Conservation (phyloP, 2,797 vertebrate genomes). For the Gallinago solitaria region DNA sequence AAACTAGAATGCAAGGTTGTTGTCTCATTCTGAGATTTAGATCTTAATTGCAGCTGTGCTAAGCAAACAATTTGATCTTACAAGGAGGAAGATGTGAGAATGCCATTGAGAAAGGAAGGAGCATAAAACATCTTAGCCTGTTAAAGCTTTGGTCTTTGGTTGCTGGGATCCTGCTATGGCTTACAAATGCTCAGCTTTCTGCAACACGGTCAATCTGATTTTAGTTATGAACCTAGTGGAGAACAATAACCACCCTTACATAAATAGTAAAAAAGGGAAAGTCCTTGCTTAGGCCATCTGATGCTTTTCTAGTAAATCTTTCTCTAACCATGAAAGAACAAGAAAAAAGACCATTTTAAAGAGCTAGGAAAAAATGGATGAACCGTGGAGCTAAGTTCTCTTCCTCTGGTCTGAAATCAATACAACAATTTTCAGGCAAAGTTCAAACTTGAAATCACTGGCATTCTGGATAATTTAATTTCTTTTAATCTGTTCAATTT, state of each 20-base stretch:
- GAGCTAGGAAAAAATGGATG: neutral
- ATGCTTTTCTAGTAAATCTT: neutral
- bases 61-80: neutral
- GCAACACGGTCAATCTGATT: neutral
- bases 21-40: neutral
- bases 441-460: neutral
- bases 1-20: neutral
- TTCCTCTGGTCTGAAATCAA: neutral
- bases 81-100: neutral
- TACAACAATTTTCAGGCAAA: neutral
- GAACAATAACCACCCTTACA: neutral
- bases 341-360: neutral
- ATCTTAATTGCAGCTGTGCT: neutral
- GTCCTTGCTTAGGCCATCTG: neutral
- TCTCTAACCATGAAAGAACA: neutral
- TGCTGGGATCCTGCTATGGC: neutral
- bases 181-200: neutral
- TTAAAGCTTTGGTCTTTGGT: neutral
- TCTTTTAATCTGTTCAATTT: neutral
- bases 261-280: neutral
- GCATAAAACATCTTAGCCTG: neutral
- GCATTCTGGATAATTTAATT: neutral
- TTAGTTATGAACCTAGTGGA: neutral
- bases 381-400: accelerated
- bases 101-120: neutral